Base-by-base conservation (phyloP, 23 tunicate species). In the Clavelina lepadiformis region DNA sequence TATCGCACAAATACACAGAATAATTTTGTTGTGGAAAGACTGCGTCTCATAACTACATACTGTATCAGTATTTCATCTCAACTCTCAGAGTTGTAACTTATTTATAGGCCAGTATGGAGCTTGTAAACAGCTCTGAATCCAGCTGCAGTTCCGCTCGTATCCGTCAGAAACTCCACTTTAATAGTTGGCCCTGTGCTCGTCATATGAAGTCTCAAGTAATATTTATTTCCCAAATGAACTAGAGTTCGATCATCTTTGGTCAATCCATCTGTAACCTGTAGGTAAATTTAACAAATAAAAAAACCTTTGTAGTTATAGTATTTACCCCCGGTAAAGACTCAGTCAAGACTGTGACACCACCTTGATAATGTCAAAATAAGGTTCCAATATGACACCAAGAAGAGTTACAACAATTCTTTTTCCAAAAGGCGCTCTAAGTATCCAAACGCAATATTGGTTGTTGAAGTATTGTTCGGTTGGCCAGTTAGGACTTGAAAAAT, bases 401-500 rank as follows among this genome's bases (percentile, higher is more conserved):
- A 56, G 31, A 5, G 61, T 56, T 1, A 56, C 31, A 33, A 35
- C 61, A 33, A 56, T 34, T 34, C 13, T 56, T 33, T 3, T 33
- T 5, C 61, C 61, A 26, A 35, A 4, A 13, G 61, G 61, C 1
- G 61, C 61, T 2, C 61, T 33, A 26, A 56, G 28, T 4, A 56
- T 7, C 61, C 61, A 56, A 23, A 26, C 29, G 28, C 61, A 56
- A 15, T 24, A 28, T 24, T 56, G 26, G 29, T 56, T 56, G 31
- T 56, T 56, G 28, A 19, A 33, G 61, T 56, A 56, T 13, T 5
- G 28, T 22, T 34, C 61, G 5, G 28, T 56, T 4, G 61, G 61
- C 61, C 61, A 56, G 23, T 56, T 56, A 2, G 26, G 28, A 19
- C 33, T 28, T 24, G 61, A 56, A 56, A 56, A 56, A 35, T 56